Conservation (phyloP, 2,888 invertebrate genomes). For the Seira musarum region DNA sequence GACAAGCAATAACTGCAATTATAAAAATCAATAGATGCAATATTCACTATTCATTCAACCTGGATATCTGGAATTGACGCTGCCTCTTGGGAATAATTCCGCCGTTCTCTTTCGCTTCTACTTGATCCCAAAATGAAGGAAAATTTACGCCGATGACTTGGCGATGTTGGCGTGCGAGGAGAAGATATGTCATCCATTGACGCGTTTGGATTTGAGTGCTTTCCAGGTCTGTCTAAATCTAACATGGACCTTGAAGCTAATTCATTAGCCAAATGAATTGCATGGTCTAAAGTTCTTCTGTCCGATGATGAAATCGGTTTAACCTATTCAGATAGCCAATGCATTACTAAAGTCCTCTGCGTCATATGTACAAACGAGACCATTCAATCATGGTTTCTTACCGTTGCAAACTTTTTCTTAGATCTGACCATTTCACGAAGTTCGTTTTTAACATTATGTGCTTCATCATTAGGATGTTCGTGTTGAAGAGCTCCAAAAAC, state of each 20-base stretch:
- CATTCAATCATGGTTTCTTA: slow-evolving; percentile 16
- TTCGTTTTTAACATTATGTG: slow-evolving; percentile 82
- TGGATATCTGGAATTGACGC: slow-evolving; percentile 89
- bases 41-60: slow-evolving; percentile 74
- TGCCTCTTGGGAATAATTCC: slow-evolving; percentile 93
- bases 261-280: slow-evolving; percentile 94
- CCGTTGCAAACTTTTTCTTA: slow-evolving; percentile 77
- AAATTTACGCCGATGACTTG: slow-evolving; percentile 83
- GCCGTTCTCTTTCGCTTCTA: slow-evolving; percentile 79
- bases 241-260: slow-evolving; percentile 81
- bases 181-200: slow-evolving; percentile 70
- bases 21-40: slow-evolving; percentile 61
- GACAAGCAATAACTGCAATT: slow-evolving; percentile 59
- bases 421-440: slow-evolving; percentile 77
- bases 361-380: neutral
- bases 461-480: slow-evolving; percentile 72
- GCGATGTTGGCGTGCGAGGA: slow-evolving; percentile 77
- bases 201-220: slow-evolving; percentile 65
- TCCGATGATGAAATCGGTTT: slow-evolving; percentile 96
- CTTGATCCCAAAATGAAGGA: slow-evolving; percentile 79
- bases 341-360: neutral
- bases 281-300: slow-evolving; percentile 91
- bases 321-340: slow-evolving; percentile 74
- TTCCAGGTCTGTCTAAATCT: slow-evolving; percentile 71
- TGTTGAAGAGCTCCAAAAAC: slow-evolving; percentile 80